Evolutionary conservation across 2,888 invertebrate species (phyloP), one percentile per base, ranked within the genome.

Genomic region (Meiosimyza decipiens): DNA sequence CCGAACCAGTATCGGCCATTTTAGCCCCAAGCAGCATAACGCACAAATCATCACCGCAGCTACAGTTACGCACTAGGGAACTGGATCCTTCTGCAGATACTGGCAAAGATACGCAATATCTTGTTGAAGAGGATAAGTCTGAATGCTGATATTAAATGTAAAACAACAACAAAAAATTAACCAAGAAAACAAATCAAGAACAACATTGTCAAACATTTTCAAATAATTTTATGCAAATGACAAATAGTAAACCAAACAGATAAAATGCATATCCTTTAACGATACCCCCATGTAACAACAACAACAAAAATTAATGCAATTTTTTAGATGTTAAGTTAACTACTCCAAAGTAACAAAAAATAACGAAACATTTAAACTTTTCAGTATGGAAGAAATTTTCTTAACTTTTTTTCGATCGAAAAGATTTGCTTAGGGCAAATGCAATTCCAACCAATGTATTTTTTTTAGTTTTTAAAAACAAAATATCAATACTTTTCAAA

Each of bases 51-150:
- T 91, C 93, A 74, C 93, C 93, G 40, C 92, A 91, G 85, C 88
- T 93, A 79, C 91, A 92, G 85, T 88, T 93, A 79, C 89, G 93
- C 86, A 94, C 92, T 86, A 91, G 92, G 79, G 93, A 94, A 85
- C 89, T 96, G 74, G 95, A 96, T 88, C 96, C 96, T 5, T 88
- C 90, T 72, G 91, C 92, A 73, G 96, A 97, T 87, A 94, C 95
- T 72, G 96, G 95, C 86, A 95, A 94, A 87, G 97, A 97, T 88
- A 97, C 97, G 63, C 95, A 95, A 87, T 92, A 93, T 86, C 91
- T 97, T 79, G 96, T 97, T 79, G 93, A 93, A 87, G 96, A 96
- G 89, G 95, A 96, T 89, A 92, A 92, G 88, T 92, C 87, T 82
- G 87, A 87, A 80, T 87, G 87, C 87, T 87, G 87, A 87, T 87